A percentile compares a stretch with the other conserved stretches of the same genome.
Conservation (phyloP, 2,797 vertebrate species). For the Threskiornis aethiopicus region DNA sequence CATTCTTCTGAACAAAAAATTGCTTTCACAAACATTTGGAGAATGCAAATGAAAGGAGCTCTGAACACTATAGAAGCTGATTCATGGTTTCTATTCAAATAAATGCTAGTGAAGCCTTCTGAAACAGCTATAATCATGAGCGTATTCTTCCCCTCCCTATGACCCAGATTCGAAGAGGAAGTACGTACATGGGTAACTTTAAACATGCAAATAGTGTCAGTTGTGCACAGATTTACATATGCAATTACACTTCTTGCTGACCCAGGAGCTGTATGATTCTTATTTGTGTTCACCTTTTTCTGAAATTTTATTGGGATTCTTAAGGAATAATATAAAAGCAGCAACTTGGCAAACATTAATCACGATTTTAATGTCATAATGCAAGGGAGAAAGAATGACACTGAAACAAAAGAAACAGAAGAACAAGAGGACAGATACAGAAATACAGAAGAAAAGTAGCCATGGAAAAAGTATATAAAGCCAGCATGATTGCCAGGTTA, state of each 20-base stretch:
- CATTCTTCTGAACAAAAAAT: background rate
- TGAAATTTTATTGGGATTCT: background rate
- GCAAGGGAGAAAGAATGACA: background rate
- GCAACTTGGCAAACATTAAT: background rate
- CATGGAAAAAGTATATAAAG: background rate
- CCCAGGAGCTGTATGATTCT: background rate
- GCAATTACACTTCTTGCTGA: background rate
- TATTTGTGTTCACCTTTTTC: background rate
- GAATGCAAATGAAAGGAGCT: background rate
- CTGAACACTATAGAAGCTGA: background rate
- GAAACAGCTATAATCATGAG: background rate
- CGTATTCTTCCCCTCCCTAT: background rate
- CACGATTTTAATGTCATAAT: background rate
- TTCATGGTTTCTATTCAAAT: conserved; percentile 14
- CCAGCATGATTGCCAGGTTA: background rate
- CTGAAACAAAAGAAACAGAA: background rate
- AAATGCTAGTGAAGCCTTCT: background rate
- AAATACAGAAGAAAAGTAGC: background rate
- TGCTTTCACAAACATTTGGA: background rate
- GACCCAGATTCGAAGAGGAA: conserved; percentile 8
- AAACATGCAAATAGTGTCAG: background rate
- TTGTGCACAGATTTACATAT: background rate
- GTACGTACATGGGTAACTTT: background rate
- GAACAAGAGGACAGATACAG: background rate
- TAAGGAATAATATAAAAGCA: background rate